Base-by-base conservation (phyloP, 2,113 vertebrate species). In the Lates calcarifer region DNA sequence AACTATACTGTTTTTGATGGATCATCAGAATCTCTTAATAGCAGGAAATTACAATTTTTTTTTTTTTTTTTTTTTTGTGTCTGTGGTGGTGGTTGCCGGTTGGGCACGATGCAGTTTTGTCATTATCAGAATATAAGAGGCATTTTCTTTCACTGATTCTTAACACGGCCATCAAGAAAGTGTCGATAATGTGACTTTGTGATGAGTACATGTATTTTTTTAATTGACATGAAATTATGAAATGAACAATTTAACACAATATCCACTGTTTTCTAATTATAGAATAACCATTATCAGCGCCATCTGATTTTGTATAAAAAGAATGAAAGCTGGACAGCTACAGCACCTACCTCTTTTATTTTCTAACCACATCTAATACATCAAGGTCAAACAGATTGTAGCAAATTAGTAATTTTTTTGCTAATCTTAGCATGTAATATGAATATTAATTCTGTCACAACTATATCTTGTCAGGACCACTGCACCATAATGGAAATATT, bases 11-110 rank as follows among this genome's bases (percentile, higher is more conserved):
- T 84, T 80, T 81, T 69, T n/a, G 74, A 63, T 64, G 72, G 79
- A 75, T 85, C 82, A 85, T 63, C 80, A 69, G 20, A 80, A 85
- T 60, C 56, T 73, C 61, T 74, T 63, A 74, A 17, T 29, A 51
- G 37, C n/a, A 5, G 58, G 37, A 62, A 49, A 62, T 66, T 35
- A 68, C 12, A 13, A 9, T 28, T 6, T 12, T 15, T 51, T 5
- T 37, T 33, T 17, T 3, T 18, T 28, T 9, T 10, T 37, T 37
- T 9, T 6, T 39, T 39, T 12, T 24, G 13, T 22, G 20, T 29
- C 41, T 62, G 20, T 37, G 14, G 22, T 69, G 24, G 31, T 35
- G 6, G 9, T 55, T 63, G 66, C 29, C 67, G 62, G 13, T 73
- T 49, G n/a, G 37, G 22, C 12, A 43, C 31, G 29, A 15, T 9